Evolutionary conservation across 2,113 vertebrate species (phyloP).

Genomic region (Poicephalus gulielmi): DNA sequence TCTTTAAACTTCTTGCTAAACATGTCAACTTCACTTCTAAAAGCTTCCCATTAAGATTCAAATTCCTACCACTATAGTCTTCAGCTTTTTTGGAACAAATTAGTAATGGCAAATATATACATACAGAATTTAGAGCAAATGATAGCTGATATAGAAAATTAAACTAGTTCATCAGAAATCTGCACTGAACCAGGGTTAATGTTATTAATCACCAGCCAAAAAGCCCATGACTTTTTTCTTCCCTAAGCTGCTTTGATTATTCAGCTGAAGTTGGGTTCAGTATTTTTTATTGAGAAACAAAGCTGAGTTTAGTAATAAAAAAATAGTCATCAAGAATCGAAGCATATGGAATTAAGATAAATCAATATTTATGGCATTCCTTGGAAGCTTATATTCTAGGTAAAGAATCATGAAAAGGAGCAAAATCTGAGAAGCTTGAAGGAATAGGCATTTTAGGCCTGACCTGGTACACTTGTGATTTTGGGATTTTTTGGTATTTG

Average conservation of each 20-base stretch:
- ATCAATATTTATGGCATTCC: fast-evolving
- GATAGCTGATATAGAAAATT: not conserved
- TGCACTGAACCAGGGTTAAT: not conserved
- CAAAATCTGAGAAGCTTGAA: not conserved
- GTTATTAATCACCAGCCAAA: not conserved
- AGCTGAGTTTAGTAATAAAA: not conserved
- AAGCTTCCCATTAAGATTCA: not conserved
- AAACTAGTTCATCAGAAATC: not conserved
- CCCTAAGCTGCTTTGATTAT: not conserved
- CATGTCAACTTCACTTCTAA: not conserved
- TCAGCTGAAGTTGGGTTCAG: not conserved
- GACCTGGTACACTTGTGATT: fast-evolving
- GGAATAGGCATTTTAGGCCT: not conserved
- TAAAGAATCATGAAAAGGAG: not conserved
- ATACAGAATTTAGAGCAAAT: not conserved
- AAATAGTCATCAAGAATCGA: not conserved
- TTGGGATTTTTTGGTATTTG: not conserved
- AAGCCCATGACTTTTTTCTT: not conserved
- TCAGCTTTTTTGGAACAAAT: not conserved
- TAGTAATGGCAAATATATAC: not conserved
- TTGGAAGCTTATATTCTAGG: not conserved
- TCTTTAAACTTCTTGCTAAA: not conserved
- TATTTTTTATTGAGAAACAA: not conserved
- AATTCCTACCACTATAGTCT: not conserved
- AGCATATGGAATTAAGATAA: not conserved